Base-by-base conservation (phyloP, 2,113 vertebrate species). In the Cyrtonyx montezumae region DNA sequence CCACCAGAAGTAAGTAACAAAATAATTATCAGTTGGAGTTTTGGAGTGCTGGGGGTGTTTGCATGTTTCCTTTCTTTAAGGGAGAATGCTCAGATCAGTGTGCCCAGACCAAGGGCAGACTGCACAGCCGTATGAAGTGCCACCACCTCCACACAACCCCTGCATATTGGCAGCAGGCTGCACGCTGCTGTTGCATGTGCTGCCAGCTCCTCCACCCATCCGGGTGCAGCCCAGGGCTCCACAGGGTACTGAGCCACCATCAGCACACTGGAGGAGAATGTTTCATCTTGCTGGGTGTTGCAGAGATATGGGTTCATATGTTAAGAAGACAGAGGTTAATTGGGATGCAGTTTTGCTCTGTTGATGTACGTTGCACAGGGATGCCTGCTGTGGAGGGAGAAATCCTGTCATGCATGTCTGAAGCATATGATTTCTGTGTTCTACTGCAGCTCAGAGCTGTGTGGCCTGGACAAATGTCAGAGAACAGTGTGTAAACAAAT, bases 131-230 rank as follows among this genome's bases (percentile, higher is more conserved):
- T 42, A 36, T 11, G 51, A 63, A 45, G 42, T 37, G 34, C 21
- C 1, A 0, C 11, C 17, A 16, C 20, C 36, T 14, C 6, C 17
- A 34, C 0, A 0, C 13, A 49, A 43, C 11, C 55, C 8, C 22
- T 19, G 12, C 3, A 7, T 1, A 1, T n/a, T 56, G 19, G 70
- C 63, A 48, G 55, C 0, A 1, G 3, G 36, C 2, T 16, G 18
- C 2, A 1, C 1, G 17, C 3, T 32, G 6, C 14, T 6, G 5
- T 20, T 10, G 9, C 0, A 1, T 0, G 0, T 12, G 20, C 28
- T 11, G 21, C 18, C 0, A 0, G 40, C 6, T 46, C 2, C 32
- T 17, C 42, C 48, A 34, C 26, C 48, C 21, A 58, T 13, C 12
- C 59, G 42, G 5, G 11, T 10, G 13, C 10, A 53, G 36, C 28